Percentiles rank a stretch among this genome's conserved stretches.
Conservation (phyloP, 2,888 invertebrate genomes). For the Altica lythri region DNA sequence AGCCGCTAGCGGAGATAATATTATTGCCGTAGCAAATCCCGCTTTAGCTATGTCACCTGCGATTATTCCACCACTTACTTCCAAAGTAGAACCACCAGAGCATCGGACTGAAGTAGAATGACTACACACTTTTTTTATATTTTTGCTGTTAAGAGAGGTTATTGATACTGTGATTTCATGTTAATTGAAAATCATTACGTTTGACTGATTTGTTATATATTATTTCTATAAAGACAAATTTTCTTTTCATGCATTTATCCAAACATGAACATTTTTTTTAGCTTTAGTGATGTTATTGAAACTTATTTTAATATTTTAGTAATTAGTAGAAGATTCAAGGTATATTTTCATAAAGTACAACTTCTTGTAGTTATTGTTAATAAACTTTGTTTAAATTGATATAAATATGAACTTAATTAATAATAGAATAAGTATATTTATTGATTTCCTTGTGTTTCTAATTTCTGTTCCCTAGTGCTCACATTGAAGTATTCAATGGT, state of each 20-base stretch:
- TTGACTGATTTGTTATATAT: conserved; percentile 40
- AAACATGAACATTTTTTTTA: conserved; percentile 1
- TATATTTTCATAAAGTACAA: conserved; percentile 41
- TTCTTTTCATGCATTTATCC: too few species aligned
- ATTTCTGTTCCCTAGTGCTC: too few species aligned
- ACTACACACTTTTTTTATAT: conserved; percentile 27
- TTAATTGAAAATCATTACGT: conserved; percentile 37
- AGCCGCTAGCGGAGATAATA: conserved; percentile 82
- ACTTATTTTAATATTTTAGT: conserved; percentile 8
- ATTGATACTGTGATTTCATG: conserved; percentile 38
- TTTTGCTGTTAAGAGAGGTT: conserved; percentile 27
- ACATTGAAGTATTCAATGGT: too few species aligned
- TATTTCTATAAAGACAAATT: conserved; percentile 25
- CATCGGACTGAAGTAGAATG: conserved; percentile 36
- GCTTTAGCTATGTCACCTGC: conserved; percentile 70
- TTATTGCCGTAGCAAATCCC: conserved; percentile 88
- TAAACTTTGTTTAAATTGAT: conserved; percentile 34
- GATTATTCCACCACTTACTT: conserved; percentile 45
- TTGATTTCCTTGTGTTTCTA: too few species aligned
- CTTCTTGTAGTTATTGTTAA: conserved; percentile 38
- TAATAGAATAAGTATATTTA: too few species aligned
- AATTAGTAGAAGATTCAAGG: conserved; percentile 26
- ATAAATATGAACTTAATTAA: too few species aligned
- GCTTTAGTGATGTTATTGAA: too few species aligned
- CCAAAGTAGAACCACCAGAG: conserved; percentile 34